These are phyloP conservation scores for Drosophila obscura DNA, from an alignment of 1,140 invertebrate species.

Conservation along the genomic window DNA sequence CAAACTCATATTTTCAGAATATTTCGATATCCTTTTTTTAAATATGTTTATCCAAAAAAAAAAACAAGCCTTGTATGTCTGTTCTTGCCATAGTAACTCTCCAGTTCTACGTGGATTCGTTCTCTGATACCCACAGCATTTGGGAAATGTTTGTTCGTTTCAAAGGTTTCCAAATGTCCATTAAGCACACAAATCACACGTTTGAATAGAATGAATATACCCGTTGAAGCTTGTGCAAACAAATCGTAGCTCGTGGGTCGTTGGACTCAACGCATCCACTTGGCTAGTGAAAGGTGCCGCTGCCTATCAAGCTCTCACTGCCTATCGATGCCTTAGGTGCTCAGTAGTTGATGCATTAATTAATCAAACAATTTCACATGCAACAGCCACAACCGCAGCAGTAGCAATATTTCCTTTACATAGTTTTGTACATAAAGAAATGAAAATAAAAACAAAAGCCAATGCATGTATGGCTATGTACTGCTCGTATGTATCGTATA, in stretches of 20 bases:
- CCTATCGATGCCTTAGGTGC: slow-evolving; percentile 56
- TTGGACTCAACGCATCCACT: slow-evolving; percentile 26
- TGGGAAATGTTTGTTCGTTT: not conserved
- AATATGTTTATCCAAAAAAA: not conserved
- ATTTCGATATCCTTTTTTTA: slow-evolving; percentile 11
- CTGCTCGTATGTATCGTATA: slow-evolving; percentile 1
- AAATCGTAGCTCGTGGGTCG: slow-evolving; percentile 12
- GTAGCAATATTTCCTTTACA: slow-evolving; percentile 25
- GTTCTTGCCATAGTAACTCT: slow-evolving; percentile 15
- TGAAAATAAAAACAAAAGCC: slow-evolving; percentile 24
- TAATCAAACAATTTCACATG: slow-evolving; percentile 50
- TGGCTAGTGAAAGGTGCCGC: slow-evolving; percentile 39
- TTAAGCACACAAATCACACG: not conserved
- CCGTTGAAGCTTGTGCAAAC: slow-evolving; percentile 6
- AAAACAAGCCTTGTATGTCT: not conserved
- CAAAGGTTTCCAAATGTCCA: no score
- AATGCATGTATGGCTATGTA: slow-evolving; percentile 44
- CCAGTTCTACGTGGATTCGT: not conserved
- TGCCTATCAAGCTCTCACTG: slow-evolving; percentile 44
- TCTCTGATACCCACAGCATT: not conserved
- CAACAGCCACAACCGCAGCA: slow-evolving; percentile 22
- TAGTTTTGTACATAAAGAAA: slow-evolving; percentile 33
- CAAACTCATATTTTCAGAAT: not conserved
- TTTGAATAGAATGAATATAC: slow-evolving; percentile 7
- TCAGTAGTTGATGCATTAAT: slow-evolving; percentile 46